Evolutionary conservation across 2,797 vertebrate species (phyloP).

Genomic region (Squalus acanthias): DNA sequence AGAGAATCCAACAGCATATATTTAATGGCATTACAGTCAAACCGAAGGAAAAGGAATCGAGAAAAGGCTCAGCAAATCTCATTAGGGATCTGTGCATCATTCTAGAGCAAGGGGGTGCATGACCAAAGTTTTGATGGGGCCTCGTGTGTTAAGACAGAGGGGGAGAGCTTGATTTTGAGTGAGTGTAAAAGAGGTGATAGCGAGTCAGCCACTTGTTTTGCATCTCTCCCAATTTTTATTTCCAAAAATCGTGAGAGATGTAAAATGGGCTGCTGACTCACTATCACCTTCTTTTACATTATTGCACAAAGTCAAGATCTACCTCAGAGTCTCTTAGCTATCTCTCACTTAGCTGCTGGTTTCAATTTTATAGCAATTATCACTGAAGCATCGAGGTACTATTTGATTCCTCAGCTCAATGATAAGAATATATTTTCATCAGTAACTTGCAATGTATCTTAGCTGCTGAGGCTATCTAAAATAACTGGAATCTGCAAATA

Average conservation of each 20-base stretch:
- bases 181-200: not conserved
- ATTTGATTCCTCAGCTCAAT: not conserved
- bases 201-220: not conserved
- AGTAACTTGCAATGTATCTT: not conserved
- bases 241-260: not conserved
- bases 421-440: not conserved
- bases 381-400: not conserved
- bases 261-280: not conserved
- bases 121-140: not conserved
- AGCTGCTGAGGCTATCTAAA: not conserved
- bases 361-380: not conserved
- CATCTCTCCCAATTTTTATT: not conserved
- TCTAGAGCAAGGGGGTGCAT: not conserved
- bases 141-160: not conserved
- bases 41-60: not conserved
- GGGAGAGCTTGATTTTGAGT: not conserved
- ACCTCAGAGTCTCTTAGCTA: not conserved
- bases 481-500: not conserved
- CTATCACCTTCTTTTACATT: not conserved
- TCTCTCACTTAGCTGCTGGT: not conserved
- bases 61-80: not conserved
- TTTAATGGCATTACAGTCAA: not conserved
- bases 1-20: not conserved
- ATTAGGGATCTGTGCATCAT: not conserved
- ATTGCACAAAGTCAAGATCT: not conserved